Base-by-base conservation (phyloP, 1,140 invertebrate species). In the Lepidurus arcticus region DNA sequence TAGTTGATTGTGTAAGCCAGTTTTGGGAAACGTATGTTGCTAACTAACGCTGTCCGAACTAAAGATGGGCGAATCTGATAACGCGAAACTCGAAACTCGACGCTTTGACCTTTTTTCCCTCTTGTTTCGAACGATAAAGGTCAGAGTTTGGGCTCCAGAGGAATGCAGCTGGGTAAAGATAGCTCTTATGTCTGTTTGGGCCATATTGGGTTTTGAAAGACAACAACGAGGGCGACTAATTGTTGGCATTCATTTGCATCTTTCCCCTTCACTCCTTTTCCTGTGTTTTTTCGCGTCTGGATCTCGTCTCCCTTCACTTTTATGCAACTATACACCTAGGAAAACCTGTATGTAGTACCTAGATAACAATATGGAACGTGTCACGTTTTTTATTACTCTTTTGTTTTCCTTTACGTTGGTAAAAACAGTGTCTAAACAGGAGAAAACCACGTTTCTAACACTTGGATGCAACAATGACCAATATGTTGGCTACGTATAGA, bases 31-130 rank as follows among this genome's bases (percentile, higher is more conserved):
- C 53, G 53, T 21, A n/a, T 65, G 53, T 65, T 65, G 21, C 53
- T 65, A 21, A 65, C 53, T 65, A 65, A 21, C 21, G 16, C 53
- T 21, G 21, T 65, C 16, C n/a, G 53, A 65, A 65, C 53, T 21
- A 65, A 65, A 65, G 53, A 65, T 65, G 53, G 53, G 16, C 13
- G 13, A 65, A 65, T 65, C 53, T 65, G 53, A 65, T 65, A 65
- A 7, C n/a, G 16, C 53, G 16, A 16, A 11, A 65, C 16, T n/a
- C 21, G 47, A 53, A 53, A 53, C 47, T 65, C 21, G 1, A 21
- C 16, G 53, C 21, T n/a, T 65, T 65, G 9, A n/a, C 6, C 21
- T 65, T 65, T 21, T 13, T 65, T 65, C 53, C 16, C 13, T 13
- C 21, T 65, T 65, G 16, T 47, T 47, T 47, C 45, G 3, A 34